A percentile compares a stretch with the other conserved stretches of the same genome.
These are phyloP conservation scores for Heteronetta atricapilla DNA, from an alignment of 2,113 vertebrate species.

Conservation along the genomic window DNA sequence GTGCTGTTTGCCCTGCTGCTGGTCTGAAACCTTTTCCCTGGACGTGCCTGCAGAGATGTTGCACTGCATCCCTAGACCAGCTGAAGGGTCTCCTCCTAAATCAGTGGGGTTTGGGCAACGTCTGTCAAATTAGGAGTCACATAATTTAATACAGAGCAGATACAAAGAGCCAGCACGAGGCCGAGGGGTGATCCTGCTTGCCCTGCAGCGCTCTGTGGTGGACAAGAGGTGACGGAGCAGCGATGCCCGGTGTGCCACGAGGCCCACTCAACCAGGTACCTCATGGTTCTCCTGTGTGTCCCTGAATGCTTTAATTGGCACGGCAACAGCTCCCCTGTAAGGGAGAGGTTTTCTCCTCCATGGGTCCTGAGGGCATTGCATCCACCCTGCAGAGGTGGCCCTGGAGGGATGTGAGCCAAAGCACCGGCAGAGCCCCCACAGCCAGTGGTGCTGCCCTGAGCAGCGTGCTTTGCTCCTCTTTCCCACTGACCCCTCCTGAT, in stretches of 20 bases:
- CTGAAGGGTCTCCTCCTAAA: background rate
- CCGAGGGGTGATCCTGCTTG: background rate
- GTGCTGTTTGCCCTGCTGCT: background rate
- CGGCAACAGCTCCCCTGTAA: background rate
- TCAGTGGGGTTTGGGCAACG: background rate
- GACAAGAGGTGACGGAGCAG: background rate
- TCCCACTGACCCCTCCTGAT: background rate
- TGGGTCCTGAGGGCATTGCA: too few species aligned
- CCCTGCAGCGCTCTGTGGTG: background rate
- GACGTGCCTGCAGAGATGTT: background rate
- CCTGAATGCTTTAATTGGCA: background rate
- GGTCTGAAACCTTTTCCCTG: background rate
- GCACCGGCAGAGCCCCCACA: too few species aligned
- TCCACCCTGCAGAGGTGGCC: too few species aligned
- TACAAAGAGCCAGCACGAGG: background rate
- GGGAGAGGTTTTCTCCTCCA: too few species aligned
- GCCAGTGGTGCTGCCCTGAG: too few species aligned
- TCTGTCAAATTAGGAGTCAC: background rate
- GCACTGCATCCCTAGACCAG: background rate
- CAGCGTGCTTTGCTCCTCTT: too few species aligned
- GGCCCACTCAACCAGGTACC: background rate
- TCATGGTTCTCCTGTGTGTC: background rate
- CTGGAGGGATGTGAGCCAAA: too few species aligned
- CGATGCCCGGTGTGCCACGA: rapidly evolving
- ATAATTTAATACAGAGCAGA: background rate